A percentile compares a stretch with the other conserved stretches of the same genome.
These are phyloP conservation scores for Cricetomys ansorgei DNA, from an alignment of 2,113 vertebrate genomes.

Conservation along the genomic window DNA sequence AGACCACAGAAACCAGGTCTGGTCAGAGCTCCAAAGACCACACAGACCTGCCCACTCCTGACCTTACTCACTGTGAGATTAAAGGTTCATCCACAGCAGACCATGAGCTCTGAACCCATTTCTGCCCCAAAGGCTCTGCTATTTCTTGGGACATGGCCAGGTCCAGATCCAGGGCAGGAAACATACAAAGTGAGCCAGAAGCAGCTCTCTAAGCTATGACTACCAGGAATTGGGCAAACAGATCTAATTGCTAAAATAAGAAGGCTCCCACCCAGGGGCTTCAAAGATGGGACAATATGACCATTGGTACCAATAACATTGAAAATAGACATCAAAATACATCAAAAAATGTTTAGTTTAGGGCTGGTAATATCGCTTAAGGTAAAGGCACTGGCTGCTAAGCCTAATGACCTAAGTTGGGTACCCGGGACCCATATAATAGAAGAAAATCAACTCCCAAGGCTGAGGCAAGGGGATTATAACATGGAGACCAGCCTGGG, in stretches of 20 bases:
- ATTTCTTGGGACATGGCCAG: neutral
- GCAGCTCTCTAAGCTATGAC: neutral
- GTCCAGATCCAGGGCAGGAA: neutral
- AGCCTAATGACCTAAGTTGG: neutral
- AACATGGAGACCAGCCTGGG: neutral
- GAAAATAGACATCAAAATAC: neutral
- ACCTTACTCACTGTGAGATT: neutral
- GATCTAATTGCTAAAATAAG: neutral
- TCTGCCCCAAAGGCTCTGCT: neutral
- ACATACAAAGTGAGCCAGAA: neutral
- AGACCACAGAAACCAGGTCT: neutral
- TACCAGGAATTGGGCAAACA: neutral
- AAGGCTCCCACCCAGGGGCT: neutral
- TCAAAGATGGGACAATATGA: neutral
- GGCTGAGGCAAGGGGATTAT: neutral
- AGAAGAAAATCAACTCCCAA: neutral
- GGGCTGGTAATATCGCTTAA: neutral
- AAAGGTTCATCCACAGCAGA: neutral
- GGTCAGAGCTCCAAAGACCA: neutral
- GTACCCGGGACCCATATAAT: neutral
- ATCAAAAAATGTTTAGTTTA: neutral
- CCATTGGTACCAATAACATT: neutral
- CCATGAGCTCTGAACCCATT: neutral
- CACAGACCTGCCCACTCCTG: neutral
- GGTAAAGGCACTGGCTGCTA: neutral